Conservation (phyloP, 2,113 vertebrate species). For the Geococcyx californianus region DNA sequence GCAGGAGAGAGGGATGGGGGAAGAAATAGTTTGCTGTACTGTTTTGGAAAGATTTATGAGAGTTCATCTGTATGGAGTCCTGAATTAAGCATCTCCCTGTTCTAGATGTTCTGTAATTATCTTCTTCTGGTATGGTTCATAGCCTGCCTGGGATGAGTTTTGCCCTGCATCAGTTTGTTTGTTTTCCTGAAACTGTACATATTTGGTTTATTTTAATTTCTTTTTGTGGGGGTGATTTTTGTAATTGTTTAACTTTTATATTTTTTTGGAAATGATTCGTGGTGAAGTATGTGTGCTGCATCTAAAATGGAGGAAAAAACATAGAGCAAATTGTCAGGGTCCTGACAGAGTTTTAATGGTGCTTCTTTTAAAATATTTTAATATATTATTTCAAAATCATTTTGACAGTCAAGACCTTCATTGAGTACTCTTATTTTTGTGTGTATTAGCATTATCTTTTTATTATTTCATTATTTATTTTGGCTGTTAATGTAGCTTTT, state of each 20-base stretch:
- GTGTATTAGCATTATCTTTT: background rate
- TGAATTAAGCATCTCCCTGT: background rate
- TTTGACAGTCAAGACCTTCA: background rate
- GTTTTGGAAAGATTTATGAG: background rate
- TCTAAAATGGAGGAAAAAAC: background rate
- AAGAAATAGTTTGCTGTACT: background rate
- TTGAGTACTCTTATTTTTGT: background rate
- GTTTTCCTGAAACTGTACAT: background rate
- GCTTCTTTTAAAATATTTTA: background rate
- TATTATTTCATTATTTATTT: background rate
- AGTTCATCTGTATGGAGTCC: background rate
- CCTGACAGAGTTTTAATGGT: background rate
- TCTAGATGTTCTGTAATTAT: background rate
- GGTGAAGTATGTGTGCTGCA: background rate
- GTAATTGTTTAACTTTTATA: background rate
- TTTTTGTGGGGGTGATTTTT: background rate
- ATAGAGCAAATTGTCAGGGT: background rate
- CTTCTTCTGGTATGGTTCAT: background rate
- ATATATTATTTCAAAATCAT: background rate
- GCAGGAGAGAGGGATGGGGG: background rate
- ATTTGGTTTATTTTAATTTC: background rate
- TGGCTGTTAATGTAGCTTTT: background rate
- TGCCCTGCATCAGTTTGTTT: background rate
- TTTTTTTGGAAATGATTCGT: background rate
- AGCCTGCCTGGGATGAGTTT: background rate